Percentiles rank a stretch among this genome's conserved stretches.
phyloP scores from a whole-genome alignment of 1,140 invertebrate species.

The Lasaia peninsularis region DNA sequence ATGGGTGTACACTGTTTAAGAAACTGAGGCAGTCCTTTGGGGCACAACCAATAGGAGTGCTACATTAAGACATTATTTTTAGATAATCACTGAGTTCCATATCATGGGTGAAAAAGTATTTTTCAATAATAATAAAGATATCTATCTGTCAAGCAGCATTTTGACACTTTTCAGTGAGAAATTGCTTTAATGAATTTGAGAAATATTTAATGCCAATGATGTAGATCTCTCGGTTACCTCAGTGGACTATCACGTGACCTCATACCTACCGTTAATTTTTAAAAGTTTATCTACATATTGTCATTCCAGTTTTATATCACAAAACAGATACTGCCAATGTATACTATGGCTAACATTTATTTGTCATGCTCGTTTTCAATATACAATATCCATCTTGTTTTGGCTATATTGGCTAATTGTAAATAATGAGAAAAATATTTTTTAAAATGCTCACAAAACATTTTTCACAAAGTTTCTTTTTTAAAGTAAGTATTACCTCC shows the following conservation, averaged over 20 bases:
- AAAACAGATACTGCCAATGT: conserved; percentile 29
- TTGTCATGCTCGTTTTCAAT: conserved; percentile 2
- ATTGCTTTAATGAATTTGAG: no score
- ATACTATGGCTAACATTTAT: neutral
- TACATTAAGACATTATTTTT: no score
- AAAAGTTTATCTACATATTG: conserved; percentile 23
- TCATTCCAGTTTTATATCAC: conserved; percentile 24
- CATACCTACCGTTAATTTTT: neutral
- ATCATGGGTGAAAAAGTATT: no score
- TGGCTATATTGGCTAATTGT: conserved; percentile 26
- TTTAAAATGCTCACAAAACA: conserved; percentile 51
- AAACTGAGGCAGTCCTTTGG: neutral
- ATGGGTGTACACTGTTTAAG: neutral
- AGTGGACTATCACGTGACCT: neutral
- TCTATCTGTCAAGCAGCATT: no score
- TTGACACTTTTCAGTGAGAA: no score
- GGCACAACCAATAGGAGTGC: no score
- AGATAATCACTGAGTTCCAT: no score
- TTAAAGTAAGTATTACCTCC: conserved; percentile 70
- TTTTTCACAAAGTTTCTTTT: conserved; percentile 64
- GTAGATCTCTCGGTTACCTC: neutral
- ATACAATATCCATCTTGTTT: neutral
- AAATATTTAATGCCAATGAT: no score
- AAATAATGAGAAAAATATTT: conserved; percentile 19
- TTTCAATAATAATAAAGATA: no score